Base-by-base conservation (phyloP, 2,797 vertebrate genomes). In the Rhinella marina region DNA sequence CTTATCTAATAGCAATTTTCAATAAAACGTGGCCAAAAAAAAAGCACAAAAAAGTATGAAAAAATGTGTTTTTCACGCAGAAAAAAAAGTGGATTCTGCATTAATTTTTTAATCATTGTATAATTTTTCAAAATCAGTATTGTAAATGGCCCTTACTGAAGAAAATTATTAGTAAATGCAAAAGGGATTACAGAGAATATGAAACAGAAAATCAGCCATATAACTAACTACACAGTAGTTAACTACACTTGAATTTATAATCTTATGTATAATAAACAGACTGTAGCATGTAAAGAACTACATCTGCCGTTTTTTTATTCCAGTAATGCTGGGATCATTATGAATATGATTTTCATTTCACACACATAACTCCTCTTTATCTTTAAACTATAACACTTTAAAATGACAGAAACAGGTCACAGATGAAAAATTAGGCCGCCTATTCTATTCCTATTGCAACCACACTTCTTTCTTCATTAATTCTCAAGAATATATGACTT, bases 391-490 rank as follows among this genome's bases (percentile, higher is more conserved):
- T 48, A 52, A 78, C n/a, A 77, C 6, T 57, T 52, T 59, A n/a
- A 59, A 62, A 64, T 85, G 84, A 85, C 84, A 85, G 84, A 85
- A 85, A 32, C 84, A 85, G 84, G 84, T 85, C 84, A 85, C 73
- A 19, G 27, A 77, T 64, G 73, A 78, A 77, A 64, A 77, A 77
- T 77, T 59, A 25, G 41, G 17, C 25, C 64, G 25, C 10, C n/a
- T 62, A 25, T 32, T 78, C n/a, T 78, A 41, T 85, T 57, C 83
- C 83, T 17, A n/a, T 85, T 64, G 84, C 54, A 75, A 27, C 23
- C 57, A 75, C 72, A 50, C 12, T 61, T 66, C 41, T 48, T n/a
- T 66, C 32, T 19, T 10, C 32, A 85, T 77, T 85, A 62, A 4
- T 14, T 77, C 41, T 29, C 10, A 7, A 17, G 62, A 75, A 85